phyloP scores from a whole-genome alignment of 1,140 invertebrate species.

The Maniola jurtina region DNA sequence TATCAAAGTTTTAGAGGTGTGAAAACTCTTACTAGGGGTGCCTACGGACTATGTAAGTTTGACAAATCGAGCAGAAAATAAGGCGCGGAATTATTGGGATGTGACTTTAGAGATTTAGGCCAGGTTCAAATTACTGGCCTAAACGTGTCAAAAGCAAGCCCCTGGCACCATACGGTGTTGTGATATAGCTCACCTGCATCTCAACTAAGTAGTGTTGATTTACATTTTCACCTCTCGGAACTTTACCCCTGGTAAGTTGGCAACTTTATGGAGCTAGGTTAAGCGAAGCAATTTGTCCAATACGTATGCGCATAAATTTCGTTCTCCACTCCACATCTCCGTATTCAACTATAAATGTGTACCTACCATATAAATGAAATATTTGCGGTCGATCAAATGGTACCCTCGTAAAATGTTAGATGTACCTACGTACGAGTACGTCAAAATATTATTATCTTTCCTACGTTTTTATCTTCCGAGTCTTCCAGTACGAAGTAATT shows the following conservation, averaged over 20 bases:
- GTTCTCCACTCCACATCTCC: constrained; percentile 8
- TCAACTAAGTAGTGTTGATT: no score
- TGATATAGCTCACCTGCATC: no score
- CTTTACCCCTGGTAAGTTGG: not conserved
- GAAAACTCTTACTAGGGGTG: no score
- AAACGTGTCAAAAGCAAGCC: no score
- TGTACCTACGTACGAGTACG: not conserved
- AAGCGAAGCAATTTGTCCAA: constrained; percentile 25
- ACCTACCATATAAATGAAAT: constrained; percentile 24
- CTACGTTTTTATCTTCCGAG: constrained; percentile 13
- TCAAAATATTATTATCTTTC: constrained; percentile 5
- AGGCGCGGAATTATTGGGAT: no score
- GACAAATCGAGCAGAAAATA: no score
- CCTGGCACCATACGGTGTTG: no score
- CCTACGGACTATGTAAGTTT: no score
- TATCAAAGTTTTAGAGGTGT: no score
- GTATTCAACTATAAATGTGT: constrained; percentile 17
- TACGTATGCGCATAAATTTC: constrained; percentile 29
- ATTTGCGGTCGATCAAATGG: constrained; percentile 32
- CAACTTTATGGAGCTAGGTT: not conserved
- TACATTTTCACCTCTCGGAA: not conserved
- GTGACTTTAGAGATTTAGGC: no score
- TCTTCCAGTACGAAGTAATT: constrained; percentile 24
- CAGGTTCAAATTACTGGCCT: no score
- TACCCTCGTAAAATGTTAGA: constrained; percentile 19